These are phyloP conservation scores for Poeciliopsis paucimaculata DNA, from an alignment of 2,797 vertebrate species.

Conservation along the genomic window DNA sequence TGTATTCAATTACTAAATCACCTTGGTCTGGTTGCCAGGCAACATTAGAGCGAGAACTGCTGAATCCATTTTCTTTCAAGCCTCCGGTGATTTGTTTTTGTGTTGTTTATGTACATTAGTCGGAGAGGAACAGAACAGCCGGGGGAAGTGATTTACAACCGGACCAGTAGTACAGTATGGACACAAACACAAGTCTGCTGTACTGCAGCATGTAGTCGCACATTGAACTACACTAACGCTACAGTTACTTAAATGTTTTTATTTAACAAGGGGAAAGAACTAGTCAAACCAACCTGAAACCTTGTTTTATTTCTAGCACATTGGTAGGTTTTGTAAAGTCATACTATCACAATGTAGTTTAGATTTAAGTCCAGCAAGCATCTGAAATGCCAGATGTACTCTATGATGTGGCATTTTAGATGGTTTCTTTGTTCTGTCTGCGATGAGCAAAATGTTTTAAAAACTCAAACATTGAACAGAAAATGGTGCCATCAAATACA, in stretches of 20 bases:
- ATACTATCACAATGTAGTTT: neutral
- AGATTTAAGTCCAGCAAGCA: neutral
- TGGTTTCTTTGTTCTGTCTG: neutral
- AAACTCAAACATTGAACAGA: neutral
- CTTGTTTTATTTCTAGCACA: neutral
- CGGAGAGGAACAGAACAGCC: slow-evolving; percentile 13
- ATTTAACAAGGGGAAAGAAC: neutral
- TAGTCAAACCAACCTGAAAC: neutral
- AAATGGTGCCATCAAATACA: neutral
- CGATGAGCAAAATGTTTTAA: neutral
- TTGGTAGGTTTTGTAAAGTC: neutral
- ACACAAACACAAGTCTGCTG: slow-evolving; percentile 22
- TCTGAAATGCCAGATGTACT: neutral
- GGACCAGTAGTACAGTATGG: slow-evolving; percentile 15
- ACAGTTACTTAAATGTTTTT: neutral
- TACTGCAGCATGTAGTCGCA: slow-evolving; percentile 24
- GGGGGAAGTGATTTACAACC: slow-evolving; percentile 14
- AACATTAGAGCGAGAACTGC: slow-evolving; percentile 64
- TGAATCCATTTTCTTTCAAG: slow-evolving; percentile 59
- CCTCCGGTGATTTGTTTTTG: slow-evolving; percentile 59
- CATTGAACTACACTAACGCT: slow-evolving; percentile 17
- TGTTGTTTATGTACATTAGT: slow-evolving; percentile 68
- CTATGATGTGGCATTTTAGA: neutral
- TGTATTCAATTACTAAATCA: slow-evolving; percentile 67
- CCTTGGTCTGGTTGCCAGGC: slow-evolving; percentile 72